Percentiles rank a stretch among this genome's conserved stretches.
Evolutionary conservation across 2,888 invertebrate species (phyloP).

Genomic region (Leptinotarsa haldemani): DNA sequence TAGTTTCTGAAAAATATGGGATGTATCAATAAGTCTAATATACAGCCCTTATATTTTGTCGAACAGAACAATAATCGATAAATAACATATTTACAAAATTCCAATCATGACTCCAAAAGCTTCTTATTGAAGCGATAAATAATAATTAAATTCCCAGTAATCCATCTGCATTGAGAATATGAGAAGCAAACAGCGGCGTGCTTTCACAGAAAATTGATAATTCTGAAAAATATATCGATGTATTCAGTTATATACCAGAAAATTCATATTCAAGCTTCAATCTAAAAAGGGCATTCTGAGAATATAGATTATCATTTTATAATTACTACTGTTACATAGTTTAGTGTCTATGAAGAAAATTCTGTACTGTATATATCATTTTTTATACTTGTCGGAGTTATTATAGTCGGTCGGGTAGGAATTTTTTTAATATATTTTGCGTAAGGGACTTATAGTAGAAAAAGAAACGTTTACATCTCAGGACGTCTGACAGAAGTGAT

Average conservation of each 20-base stretch:
- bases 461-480: too few relatives aligned
- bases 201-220: neutral
- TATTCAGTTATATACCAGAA: neutral
- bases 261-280: too few relatives aligned
- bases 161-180: slow-evolving; percentile 39
- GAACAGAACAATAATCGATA: slow-evolving; percentile 43
- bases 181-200: slow-evolving; percentile 4
- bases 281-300: too few relatives aligned
- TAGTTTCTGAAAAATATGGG: neutral
- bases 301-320: too few relatives aligned
- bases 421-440: too few relatives aligned
- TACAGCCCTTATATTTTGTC: slow-evolving; percentile 7
- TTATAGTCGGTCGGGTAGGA: too few relatives aligned
- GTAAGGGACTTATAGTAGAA: too few relatives aligned
- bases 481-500: too few relatives aligned
- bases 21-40: slow-evolving; percentile 6
- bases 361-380: too few relatives aligned
- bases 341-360: too few relatives aligned
- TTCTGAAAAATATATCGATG: neutral
- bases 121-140: slow-evolving; percentile 50
- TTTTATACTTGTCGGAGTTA: too few relatives aligned
- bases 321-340: too few relatives aligned
- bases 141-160: slow-evolving; percentile 45
- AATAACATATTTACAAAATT: slow-evolving; percentile 45
- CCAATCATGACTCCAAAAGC: slow-evolving; percentile 43